Evolutionary conservation across 2,797 vertebrate species (phyloP).

Genomic region (Squalus acanthias): DNA sequence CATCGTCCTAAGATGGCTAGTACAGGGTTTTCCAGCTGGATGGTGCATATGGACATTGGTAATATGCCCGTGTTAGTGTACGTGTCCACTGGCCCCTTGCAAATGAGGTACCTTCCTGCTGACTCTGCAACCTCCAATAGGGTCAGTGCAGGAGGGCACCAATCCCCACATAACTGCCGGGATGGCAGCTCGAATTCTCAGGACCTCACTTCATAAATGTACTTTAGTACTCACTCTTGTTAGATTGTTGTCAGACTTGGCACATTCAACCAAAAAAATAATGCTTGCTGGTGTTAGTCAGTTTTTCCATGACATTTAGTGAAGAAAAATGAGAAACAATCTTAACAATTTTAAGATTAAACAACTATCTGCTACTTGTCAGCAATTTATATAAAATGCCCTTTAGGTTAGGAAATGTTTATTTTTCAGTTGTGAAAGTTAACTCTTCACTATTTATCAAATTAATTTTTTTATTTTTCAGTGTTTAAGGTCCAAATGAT

Average conservation of each 20-base stretch:
- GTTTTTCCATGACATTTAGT: background rate
- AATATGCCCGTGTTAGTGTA: background rate
- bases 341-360: background rate
- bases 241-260: background rate
- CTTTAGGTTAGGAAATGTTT: background rate
- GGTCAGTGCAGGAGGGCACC: background rate
- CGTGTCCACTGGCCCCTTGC: background rate
- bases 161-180: background rate
- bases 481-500: slow-evolving; percentile 26
- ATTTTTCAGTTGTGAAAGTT: background rate
- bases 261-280: background rate
- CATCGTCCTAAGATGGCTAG: background rate
- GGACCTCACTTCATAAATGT: background rate
- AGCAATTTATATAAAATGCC: background rate
- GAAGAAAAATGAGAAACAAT: background rate
- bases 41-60: background rate
- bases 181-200: background rate
- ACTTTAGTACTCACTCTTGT: background rate
- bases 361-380: background rate
- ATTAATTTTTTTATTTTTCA: background rate
- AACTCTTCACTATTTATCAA: background rate
- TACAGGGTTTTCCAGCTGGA: background rate
- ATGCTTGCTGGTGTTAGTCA: background rate
- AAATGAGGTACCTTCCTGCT: background rate
- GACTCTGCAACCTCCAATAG: background rate